Evolutionary conservation across 2,113 vertebrate species (phyloP).

Genomic region (Chrysochloris asiatica): DNA sequence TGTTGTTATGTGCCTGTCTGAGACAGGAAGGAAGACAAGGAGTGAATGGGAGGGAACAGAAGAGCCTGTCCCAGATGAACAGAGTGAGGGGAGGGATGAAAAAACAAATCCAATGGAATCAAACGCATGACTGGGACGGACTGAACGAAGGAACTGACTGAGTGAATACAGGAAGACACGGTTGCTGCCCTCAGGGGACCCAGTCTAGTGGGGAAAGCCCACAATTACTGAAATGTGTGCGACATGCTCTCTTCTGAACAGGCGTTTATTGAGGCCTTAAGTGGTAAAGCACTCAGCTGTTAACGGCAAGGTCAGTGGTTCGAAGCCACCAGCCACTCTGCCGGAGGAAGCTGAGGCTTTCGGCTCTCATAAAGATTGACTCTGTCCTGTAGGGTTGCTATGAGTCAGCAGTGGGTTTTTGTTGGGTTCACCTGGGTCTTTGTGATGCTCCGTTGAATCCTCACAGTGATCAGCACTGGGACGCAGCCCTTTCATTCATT

Average conservation of each 20-base stretch:
- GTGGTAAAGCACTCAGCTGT: neutral
- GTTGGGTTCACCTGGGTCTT: too few relatives aligned
- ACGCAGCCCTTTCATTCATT: neutral
- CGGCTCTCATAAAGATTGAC: neutral
- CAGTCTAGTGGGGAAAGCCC: too few relatives aligned
- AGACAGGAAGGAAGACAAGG: neutral
- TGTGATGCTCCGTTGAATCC: too few relatives aligned
- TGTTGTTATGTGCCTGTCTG: neutral
- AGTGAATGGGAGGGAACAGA: too few relatives aligned
- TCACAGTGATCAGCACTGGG: too few relatives aligned
- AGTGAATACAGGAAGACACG: too few relatives aligned
- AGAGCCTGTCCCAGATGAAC: neutral
- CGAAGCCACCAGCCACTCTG: too few relatives aligned
- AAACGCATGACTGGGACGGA: neutral
- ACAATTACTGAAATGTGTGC: fast-evolving
- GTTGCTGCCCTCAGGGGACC: neutral
- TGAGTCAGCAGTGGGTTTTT: neutral
- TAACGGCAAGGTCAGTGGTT: neutral
- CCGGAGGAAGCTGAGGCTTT: too few relatives aligned
- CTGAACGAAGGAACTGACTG: neutral
- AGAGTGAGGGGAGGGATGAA: neutral
- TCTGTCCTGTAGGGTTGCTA: neutral
- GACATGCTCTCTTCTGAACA: fast-evolving
- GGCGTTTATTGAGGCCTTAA: neutral
- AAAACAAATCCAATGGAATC: neutral